phyloP scores from a whole-genome alignment of 2,113 vertebrate genomes.

The Oreochromis spilurus region DNA sequence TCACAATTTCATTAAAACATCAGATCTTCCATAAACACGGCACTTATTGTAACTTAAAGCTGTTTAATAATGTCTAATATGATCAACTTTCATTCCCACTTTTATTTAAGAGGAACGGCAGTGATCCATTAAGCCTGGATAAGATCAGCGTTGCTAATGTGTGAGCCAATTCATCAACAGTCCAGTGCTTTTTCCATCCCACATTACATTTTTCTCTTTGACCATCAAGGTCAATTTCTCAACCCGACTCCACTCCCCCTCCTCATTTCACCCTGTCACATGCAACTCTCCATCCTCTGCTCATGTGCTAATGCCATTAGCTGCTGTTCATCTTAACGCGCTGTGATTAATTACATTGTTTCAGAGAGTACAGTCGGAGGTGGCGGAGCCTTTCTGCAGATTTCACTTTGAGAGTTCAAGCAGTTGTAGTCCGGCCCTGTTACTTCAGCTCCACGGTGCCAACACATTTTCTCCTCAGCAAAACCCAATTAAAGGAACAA shows the following conservation, averaged over 20 bases:
- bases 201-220: neutral
- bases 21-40: neutral
- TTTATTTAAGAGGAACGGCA: neutral
- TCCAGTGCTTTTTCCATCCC: neutral
- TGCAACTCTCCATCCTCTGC: neutral
- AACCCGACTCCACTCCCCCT: neutral
- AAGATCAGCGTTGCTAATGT: neutral
- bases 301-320: neutral
- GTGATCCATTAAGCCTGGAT: neutral
- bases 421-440: neutral
- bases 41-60: neutral
- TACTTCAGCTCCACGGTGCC: neutral
- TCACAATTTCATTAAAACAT: neutral
- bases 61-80: neutral
- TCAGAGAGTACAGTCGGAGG: neutral
- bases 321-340: neutral
- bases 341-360: slow-evolving; percentile 2
- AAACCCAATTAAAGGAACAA: slow-evolving; percentile 9
- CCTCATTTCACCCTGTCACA: neutral
- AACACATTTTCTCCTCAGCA: neutral
- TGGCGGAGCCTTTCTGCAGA: neutral
- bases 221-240: neutral
- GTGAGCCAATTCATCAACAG: neutral
- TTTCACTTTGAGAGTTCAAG: neutral
- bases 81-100: neutral